These are phyloP conservation scores for Gasterosteus nipponicus DNA, from an alignment of 2,113 vertebrate species.

Conservation along the genomic window DNA sequence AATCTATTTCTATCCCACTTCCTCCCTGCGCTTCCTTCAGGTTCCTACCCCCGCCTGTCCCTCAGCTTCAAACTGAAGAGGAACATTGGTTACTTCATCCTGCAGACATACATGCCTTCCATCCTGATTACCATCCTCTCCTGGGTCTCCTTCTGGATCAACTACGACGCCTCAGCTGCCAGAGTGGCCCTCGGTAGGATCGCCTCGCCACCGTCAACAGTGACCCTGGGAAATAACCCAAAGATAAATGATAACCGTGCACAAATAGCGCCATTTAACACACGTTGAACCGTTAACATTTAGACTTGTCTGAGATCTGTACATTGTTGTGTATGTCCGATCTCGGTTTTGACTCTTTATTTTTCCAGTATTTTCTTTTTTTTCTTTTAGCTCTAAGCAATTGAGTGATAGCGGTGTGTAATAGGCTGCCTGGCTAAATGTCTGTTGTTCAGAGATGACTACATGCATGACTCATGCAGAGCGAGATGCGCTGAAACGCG, in stretches of 20 bases:
- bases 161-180: conserved; percentile 98
- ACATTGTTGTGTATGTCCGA: conserved; percentile 27
- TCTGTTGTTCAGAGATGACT: conserved; percentile 75
- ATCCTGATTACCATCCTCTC: conserved; percentile 99
- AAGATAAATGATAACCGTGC: conserved; percentile 58
- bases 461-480: conserved; percentile 75
- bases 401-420: conserved; percentile 66
- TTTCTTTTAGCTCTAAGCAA: conserved; percentile 68
- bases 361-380: conserved; percentile 47
- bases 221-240: conserved; percentile 60
- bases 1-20: conserved; percentile 57
- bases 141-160: conserved; percentile 99
- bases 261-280: conserved; percentile 51
- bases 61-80: conserved; percentile 99
- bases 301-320: conserved; percentile 13
- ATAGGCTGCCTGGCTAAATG: conserved; percentile 72
- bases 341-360: conserved; percentile 41
- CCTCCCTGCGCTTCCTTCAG: conserved; percentile 74
- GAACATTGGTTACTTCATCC: conserved; percentile 99
- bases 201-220: conserved; percentile 40
- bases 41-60: conserved; percentile 96
- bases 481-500: conserved; percentile 65
- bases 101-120: conserved; percentile 99
- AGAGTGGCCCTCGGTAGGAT: conserved; percentile 97
- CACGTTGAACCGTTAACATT: conserved; percentile 23